Conservation (phyloP, 1,140 invertebrate species). For the Sinonovacula constricta region DNA sequence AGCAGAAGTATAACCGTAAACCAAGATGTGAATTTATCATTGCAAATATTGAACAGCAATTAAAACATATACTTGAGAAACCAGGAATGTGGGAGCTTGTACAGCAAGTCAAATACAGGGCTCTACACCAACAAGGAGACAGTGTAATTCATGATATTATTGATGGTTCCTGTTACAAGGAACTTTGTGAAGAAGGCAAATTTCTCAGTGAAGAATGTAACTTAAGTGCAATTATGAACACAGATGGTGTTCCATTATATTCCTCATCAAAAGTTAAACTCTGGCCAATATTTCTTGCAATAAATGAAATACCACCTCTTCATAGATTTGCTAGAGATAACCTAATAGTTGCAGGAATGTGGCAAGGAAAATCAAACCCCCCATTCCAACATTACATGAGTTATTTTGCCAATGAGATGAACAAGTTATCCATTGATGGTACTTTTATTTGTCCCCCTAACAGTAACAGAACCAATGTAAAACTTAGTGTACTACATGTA, state of each 20-base stretch:
- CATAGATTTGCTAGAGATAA: conserved; percentile 29
- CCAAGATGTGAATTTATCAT: too few species aligned
- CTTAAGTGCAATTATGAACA: too few species aligned
- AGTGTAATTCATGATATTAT: too few species aligned
- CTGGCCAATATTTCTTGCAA: conserved; percentile 45
- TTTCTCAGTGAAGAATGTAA: too few species aligned
- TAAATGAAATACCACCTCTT: conserved; percentile 36
- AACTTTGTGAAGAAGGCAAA: too few species aligned
- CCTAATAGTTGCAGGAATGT: conserved; percentile 21
- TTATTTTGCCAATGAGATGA: conserved; percentile 22
- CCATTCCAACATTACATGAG: conserved; percentile 11
- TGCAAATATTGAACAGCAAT: too few species aligned
- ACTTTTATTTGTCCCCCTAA: not conserved
- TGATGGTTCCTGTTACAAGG: too few species aligned
- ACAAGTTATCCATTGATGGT: conserved; percentile 23
- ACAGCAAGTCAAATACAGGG: too few species aligned
- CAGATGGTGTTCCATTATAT: conserved; percentile 41
- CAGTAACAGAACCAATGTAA: not conserved
- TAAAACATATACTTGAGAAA: too few species aligned
- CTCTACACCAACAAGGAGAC: too few species aligned
- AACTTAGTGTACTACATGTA: conserved; percentile 6
- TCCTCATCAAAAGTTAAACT: conserved; percentile 26
- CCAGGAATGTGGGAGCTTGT: too few species aligned
- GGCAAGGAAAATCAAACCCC: conserved; percentile 30
- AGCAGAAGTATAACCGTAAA: too few species aligned